These are phyloP conservation scores for Sebastes diploproa DNA, from an alignment of 2,797 vertebrate species.

Conservation along the genomic window DNA sequence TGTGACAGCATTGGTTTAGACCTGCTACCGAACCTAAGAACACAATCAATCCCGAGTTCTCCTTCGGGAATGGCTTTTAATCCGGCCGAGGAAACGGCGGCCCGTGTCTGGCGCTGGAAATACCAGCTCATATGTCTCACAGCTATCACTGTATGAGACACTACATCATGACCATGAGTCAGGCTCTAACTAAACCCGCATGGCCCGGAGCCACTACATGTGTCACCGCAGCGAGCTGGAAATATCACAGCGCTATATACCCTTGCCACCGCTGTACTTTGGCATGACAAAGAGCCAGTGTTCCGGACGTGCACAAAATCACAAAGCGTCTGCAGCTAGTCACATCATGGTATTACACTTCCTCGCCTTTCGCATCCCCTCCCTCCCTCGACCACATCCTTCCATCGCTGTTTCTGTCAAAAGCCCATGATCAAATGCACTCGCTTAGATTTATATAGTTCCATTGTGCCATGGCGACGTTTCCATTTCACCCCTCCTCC, in stretches of 20 bases:
- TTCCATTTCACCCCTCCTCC: conserved; percentile 44
- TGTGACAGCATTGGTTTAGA: conserved; percentile 48
- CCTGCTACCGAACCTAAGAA: conserved; percentile 51
- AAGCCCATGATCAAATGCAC: conserved; percentile 71
- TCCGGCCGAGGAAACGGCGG: conserved; percentile 60
- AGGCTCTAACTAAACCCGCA: conserved; percentile 79
- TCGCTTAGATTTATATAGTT: conserved; percentile 72
- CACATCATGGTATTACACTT: conserved; percentile 63
- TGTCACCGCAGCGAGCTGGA: conserved; percentile 70
- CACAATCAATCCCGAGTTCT: conserved; percentile 68
- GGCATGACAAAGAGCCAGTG: conserved; percentile 72
- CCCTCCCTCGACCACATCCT: conserved; percentile 20
- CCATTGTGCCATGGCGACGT: conserved; percentile 55
- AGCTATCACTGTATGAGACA: conserved; percentile 75
- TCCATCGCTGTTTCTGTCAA: conserved; percentile 65
- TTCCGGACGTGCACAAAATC: conserved; percentile 74
- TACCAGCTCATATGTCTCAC: conserved; percentile 75
- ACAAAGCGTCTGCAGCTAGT: conserved; percentile 61
- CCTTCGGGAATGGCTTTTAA: conserved; percentile 68
- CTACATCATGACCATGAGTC: conserved; percentile 80
- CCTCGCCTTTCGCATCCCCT: conserved; percentile 27
- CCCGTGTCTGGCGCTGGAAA: conserved; percentile 65
- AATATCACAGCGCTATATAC: conserved; percentile 70
- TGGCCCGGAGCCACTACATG: conserved; percentile 75
- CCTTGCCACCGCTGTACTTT: conserved; percentile 68